These are phyloP conservation scores for Cremastobaeus sp. DNA, from an alignment of 2,888 invertebrate species.

Conservation along the genomic window DNA sequence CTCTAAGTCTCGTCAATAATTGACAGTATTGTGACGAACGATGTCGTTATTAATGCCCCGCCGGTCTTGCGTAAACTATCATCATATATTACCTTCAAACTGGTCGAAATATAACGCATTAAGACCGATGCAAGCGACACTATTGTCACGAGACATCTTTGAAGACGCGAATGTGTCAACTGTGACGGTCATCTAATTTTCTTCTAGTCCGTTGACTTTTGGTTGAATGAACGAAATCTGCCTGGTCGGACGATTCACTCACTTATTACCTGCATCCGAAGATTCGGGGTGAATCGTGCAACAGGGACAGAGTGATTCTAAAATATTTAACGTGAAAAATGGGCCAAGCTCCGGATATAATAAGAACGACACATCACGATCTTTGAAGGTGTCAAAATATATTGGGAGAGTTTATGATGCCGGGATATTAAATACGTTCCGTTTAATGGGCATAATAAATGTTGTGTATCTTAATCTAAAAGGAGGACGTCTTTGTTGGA, in stretches of 20 bases:
- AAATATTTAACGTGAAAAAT: constrained; percentile 30
- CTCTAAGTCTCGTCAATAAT: constrained; percentile 21
- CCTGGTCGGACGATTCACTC: constrained; percentile 17
- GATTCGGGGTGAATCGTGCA: constrained; percentile 21
- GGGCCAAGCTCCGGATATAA: constrained; percentile 7
- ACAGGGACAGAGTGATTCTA: constrained; percentile 7
- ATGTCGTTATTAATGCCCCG: constrained; percentile 24
- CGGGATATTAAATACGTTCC: constrained; percentile 11
- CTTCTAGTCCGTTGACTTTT: constrained; percentile 33
- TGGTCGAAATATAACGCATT: constrained; percentile 11
- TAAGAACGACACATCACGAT: constrained; percentile 24
- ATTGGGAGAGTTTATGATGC: constrained; percentile 21
- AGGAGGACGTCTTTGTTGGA: constrained; percentile 4
- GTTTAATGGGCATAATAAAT: constrained; percentile 17
- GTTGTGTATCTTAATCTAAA: constrained; percentile 27
- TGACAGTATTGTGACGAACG: constrained; percentile 35
- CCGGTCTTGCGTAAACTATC: neutral
- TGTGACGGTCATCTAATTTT: constrained; percentile 7
- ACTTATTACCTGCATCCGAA: constrained; percentile 14
- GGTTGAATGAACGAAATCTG: constrained; percentile 39
- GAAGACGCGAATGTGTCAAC: constrained; percentile 13
- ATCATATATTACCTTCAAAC: constrained; percentile 19
- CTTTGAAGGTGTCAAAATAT: constrained; percentile 37
- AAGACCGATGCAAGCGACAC: constrained; percentile 13
- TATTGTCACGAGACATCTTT: constrained; percentile 28